Percentiles rank a stretch among this genome's conserved stretches.
Conservation (phyloP, 92 coral and sea anemone genomes). For the Scolanthus callimorphus region DNA sequence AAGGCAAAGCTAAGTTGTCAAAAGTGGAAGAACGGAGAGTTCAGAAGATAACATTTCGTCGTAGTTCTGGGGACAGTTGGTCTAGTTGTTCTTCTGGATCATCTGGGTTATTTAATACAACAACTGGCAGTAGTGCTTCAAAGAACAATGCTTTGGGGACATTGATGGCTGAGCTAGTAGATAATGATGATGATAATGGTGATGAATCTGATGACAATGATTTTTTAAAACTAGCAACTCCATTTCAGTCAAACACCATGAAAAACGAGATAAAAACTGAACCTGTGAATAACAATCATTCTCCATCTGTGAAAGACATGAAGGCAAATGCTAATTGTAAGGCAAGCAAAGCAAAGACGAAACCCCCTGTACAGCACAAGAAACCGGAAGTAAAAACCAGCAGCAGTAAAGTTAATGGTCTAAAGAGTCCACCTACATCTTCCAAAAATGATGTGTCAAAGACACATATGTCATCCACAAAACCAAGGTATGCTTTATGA, state of each 20-base stretch:
- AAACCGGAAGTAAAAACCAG: not conserved
- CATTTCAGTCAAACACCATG: conserved; percentile 51
- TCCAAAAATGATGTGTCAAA: conserved; percentile 2
- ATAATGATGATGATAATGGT: conserved; percentile 58
- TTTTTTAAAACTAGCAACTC: conserved; percentile 65
- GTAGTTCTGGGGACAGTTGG: conserved; percentile 97
- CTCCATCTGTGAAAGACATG: not conserved
- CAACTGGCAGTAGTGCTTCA: not conserved
- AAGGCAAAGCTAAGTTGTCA: conserved; percentile 30
- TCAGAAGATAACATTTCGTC: conserved; percentile 82
- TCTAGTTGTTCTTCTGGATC: conserved; percentile 70
- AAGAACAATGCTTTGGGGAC: conserved; percentile 81
- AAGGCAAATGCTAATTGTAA: conserved; percentile 14
- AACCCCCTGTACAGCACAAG: conserved; percentile 16
- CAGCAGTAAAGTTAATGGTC: conserved; percentile 6
- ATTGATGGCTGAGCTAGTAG: conserved; percentile 78
- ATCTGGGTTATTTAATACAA: conserved; percentile 30
- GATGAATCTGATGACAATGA: conserved; percentile 74
- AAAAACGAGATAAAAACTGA: conserved; percentile 4
- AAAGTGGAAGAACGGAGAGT: conserved; percentile 64
- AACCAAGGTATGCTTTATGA: conserved; percentile 41
- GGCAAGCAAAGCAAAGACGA: conserved; percentile 23
- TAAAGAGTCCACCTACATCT: conserved; percentile 39
- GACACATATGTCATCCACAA: not conserved
- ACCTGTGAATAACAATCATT: conserved; percentile 16